A percentile compares a stretch with the other conserved stretches of the same genome.
Conservation (phyloP, 1,140 invertebrate species). For the Sipha flava region DNA sequence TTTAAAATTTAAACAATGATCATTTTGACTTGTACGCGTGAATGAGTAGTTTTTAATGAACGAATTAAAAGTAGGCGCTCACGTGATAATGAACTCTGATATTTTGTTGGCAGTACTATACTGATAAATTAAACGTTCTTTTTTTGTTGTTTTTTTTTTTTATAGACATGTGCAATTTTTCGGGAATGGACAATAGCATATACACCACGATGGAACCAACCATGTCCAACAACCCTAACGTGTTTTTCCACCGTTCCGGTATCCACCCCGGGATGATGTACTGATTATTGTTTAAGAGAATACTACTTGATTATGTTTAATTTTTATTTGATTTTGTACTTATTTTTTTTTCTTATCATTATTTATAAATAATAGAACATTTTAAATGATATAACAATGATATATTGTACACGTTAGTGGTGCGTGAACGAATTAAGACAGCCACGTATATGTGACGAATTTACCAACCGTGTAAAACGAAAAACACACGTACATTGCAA, state of each 20-base stretch:
- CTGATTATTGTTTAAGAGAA: conserved; percentile 36
- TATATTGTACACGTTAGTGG: no score
- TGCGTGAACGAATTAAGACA: no score
- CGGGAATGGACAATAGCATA: conserved; percentile 40
- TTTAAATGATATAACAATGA: no score
- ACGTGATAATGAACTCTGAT: no score
- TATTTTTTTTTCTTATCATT: not conserved
- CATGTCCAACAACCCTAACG: conserved; percentile 43
- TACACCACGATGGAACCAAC: conserved; percentile 44
- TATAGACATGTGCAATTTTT: conserved; percentile 25
- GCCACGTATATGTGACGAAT: no score
- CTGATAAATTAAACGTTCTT: not conserved
- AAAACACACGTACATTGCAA: not conserved
- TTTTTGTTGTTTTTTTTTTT: not conserved
- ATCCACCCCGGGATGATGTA: conserved; percentile 44
- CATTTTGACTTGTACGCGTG: no score
- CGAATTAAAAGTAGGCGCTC: no score
- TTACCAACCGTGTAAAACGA: no score
- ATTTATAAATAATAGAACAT: no score
- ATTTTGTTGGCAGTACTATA: not conserved
- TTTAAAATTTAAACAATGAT: no score
- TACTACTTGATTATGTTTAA: no score
- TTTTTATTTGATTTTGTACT: not conserved
- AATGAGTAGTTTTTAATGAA: no score
- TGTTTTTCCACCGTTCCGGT: conserved; percentile 43